Evolutionary conservation across 2,113 vertebrate species (phyloP).

Genomic region (Oryzias celebensis): DNA sequence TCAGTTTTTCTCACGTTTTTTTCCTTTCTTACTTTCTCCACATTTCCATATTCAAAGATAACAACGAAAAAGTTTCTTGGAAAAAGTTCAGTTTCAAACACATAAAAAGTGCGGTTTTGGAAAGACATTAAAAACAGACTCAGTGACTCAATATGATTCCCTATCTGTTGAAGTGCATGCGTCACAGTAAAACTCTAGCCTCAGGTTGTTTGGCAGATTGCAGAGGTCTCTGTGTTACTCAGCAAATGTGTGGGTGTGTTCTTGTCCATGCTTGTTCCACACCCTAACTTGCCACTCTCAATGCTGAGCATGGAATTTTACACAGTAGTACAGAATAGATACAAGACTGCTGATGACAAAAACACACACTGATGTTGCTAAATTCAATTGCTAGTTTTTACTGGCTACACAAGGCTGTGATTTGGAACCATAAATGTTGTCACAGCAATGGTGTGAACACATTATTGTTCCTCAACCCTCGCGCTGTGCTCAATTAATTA

Average conservation of each 20-base stretch:
- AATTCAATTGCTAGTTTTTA: background rate
- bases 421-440: background rate
- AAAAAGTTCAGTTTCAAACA: background rate
- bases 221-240: conserved; percentile 31
- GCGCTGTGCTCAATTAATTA: too few relatives aligned
- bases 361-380: background rate
- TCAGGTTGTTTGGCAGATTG: conserved; percentile 5
- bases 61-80: background rate
- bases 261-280: conserved; percentile 55
- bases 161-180: conserved; percentile 26
- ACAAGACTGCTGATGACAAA: background rate
- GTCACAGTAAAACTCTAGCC: conserved; percentile 27
- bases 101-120: conserved; percentile 3
- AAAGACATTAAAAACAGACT: conserved; percentile 11
- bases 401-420: conserved; percentile 14
- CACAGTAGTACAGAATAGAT: background rate
- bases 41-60: background rate
- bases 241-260: conserved; percentile 39
- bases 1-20: conserved; percentile 12
- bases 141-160: conserved; percentile 1
- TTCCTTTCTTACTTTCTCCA: background rate
- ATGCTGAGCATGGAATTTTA: conserved; percentile 8
- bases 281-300: conserved; percentile 22
- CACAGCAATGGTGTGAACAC: too few relatives aligned
- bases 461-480: too few relatives aligned